A percentile compares a stretch with the other conserved stretches of the same genome.
phyloP scores from a whole-genome alignment of 2,797 vertebrate species.

The Xyrichtys novacula region DNA sequence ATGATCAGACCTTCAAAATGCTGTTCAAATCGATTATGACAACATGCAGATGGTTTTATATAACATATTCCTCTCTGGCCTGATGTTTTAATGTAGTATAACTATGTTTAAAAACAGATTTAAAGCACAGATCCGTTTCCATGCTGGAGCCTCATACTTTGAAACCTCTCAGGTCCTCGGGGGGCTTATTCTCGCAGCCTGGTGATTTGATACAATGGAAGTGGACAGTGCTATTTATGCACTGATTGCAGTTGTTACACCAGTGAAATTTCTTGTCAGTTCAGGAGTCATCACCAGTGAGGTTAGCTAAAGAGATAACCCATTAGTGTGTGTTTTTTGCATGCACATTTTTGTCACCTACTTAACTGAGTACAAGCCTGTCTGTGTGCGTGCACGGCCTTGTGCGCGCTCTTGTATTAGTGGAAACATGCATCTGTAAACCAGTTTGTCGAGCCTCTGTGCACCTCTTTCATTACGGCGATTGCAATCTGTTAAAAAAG shows the following conservation, averaged over 20 bases:
- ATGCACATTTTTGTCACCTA: slow-evolving; percentile 25
- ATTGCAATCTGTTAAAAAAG: slow-evolving; percentile 78
- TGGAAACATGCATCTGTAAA: slow-evolving; percentile 50
- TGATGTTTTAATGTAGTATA: slow-evolving; percentile 9
- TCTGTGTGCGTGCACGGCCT: not conserved
- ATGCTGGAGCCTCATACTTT: not conserved
- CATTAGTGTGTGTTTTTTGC: slow-evolving; percentile 51
- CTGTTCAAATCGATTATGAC: slow-evolving; percentile 2
- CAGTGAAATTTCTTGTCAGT: slow-evolving; percentile 69
- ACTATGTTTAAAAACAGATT: slow-evolving; percentile 23
- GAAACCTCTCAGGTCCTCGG: slow-evolving; percentile 18
- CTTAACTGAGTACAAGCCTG: slow-evolving; percentile 2
- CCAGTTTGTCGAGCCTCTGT: slow-evolving; percentile 44
- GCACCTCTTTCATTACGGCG: slow-evolving; percentile 67
- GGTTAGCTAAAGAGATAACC: slow-evolving; percentile 57
- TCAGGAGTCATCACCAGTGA: slow-evolving; percentile 51
- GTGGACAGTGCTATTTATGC: slow-evolving; percentile 73
- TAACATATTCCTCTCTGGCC: not conserved
- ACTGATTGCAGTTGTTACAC: slow-evolving; percentile 70
- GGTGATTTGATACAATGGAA: slow-evolving; percentile 68
- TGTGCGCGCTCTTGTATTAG: not conserved
- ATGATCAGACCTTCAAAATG: not conserved
- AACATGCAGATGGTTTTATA: not conserved
- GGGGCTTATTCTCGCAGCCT: slow-evolving; percentile 34
- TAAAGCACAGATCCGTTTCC: not conserved